Percentiles rank a stretch among this genome's conserved stretches.
Conservation (phyloP, 2,113 vertebrate genomes). For the Hoplias malabaricus region DNA sequence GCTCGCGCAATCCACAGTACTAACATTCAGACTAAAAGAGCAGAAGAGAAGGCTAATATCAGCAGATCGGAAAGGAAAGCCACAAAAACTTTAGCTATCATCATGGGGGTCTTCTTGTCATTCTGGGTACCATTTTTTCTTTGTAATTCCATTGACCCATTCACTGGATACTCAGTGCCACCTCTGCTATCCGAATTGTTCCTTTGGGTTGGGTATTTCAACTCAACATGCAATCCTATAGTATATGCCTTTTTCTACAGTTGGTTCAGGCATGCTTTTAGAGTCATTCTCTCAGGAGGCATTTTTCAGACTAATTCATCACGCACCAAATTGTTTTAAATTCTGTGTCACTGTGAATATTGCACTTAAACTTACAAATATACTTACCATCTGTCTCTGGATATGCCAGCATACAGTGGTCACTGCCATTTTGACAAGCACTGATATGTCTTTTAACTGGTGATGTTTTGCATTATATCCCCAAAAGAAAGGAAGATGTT, state of each 20-base stretch:
- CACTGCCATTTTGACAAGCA: background rate
- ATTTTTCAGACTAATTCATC: conserved; percentile 74
- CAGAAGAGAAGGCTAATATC: background rate
- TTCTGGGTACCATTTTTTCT: conserved; percentile 84
- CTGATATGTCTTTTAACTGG: too few relatives aligned
- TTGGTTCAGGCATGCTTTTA: conserved; percentile 82
- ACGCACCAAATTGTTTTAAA: conserved; percentile 17
- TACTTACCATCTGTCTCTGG: too few relatives aligned
- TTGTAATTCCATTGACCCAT: conserved; percentile 72
- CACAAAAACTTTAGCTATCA: conserved; percentile 75
- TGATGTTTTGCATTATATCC: too few relatives aligned
- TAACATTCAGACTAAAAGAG: conserved; percentile 52
- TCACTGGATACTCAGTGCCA: conserved; percentile 70
- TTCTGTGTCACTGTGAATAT: background rate
- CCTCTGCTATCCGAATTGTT: conserved; percentile 69
- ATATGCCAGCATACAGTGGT: background rate
- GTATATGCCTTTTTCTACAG: conserved; percentile 82
- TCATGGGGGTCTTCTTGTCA: conserved; percentile 78
- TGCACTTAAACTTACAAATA: background rate
- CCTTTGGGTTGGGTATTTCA: conserved; percentile 83
- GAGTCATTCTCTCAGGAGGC: conserved; percentile 74
- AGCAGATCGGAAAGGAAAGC: conserved; percentile 75
- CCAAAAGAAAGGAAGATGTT: background rate
- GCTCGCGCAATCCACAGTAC: conserved; percentile 71
- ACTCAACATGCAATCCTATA: conserved; percentile 81